phyloP scores from a whole-genome alignment of 2,113 vertebrate genomes.

The Thunnus maccoyii region DNA sequence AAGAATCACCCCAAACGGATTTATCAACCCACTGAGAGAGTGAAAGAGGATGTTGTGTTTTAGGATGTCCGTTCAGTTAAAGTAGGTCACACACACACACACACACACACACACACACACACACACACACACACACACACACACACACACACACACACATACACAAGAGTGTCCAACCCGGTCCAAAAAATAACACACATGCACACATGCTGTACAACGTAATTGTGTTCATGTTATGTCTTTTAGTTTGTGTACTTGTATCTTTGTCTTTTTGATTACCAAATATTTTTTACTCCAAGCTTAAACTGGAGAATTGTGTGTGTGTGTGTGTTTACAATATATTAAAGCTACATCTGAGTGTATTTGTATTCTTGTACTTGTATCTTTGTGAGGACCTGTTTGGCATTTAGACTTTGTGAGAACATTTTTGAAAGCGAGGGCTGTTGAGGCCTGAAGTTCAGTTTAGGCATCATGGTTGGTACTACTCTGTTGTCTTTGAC shows the following conservation, averaged over 20 bases:
- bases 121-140: slow-evolving; percentile 13
- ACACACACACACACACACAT: slow-evolving; percentile 2
- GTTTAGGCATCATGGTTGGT: no score
- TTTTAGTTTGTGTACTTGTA: background rate
- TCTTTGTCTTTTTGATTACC: background rate
- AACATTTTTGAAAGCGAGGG: background rate
- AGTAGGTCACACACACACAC: slow-evolving; percentile 65
- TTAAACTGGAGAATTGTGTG: background rate
- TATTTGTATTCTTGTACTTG: background rate
- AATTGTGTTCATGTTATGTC: no score
- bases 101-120: background rate
- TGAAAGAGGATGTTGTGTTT: slow-evolving; percentile 58
- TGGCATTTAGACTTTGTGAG: slow-evolving; percentile 14
- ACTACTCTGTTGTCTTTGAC: no score
- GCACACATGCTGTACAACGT: background rate
- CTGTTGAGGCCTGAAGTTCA: no score
- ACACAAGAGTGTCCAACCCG: slow-evolving; percentile 22
- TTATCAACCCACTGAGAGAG: slow-evolving; percentile 56
- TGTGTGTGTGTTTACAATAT: background rate
- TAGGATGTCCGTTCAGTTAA: slow-evolving; percentile 57
- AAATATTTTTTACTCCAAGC: background rate
- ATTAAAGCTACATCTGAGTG: background rate
- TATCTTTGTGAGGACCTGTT: slow-evolving; percentile 5
- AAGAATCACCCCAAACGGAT: slow-evolving; percentile 51
- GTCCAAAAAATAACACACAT: slow-evolving; percentile 15